Evolutionary conservation across 2,888 invertebrate species (phyloP).

Genomic region (Opisthograptis luteolata): DNA sequence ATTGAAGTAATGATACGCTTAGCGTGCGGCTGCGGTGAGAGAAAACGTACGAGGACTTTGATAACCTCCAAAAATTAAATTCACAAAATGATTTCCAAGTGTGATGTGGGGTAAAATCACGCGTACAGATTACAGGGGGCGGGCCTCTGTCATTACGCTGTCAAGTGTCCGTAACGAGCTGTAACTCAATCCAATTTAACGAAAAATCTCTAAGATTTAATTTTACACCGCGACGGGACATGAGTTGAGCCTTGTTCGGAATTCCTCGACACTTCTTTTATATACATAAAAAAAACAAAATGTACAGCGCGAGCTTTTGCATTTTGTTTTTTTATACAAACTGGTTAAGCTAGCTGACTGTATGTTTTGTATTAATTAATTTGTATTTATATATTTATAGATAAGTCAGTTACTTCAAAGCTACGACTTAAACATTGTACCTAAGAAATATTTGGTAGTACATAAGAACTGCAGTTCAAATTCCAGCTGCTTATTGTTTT

Average conservation of each 20-base stretch:
- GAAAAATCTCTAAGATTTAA: constrained; percentile 44
- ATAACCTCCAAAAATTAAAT: constrained; percentile 69
- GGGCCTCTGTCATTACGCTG: constrained; percentile 72
- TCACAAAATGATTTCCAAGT: constrained; percentile 70
- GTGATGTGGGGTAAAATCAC: constrained; percentile 76
- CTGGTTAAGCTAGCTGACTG: too few relatives aligned
- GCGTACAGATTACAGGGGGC: constrained; percentile 69
- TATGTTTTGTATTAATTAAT: too few relatives aligned
- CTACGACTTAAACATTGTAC: too few relatives aligned
- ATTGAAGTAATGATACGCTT: constrained; percentile 71
- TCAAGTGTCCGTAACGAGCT: constrained; percentile 65
- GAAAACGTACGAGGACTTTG: constrained; percentile 67
- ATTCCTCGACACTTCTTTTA: constrained; percentile 2
- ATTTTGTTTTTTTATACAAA: neutral
- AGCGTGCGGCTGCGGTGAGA: constrained; percentile 55
- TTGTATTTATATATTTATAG: too few relatives aligned
- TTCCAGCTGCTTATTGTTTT: too few relatives aligned
- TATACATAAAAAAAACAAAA: too few relatives aligned
- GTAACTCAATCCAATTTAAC: constrained; percentile 43
- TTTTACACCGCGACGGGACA: constrained; percentile 27
- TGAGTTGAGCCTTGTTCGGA: constrained; percentile 6
- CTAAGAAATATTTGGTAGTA: too few relatives aligned
- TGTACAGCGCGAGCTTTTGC: too few relatives aligned
- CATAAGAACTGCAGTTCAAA: too few relatives aligned
- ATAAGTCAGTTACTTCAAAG: too few relatives aligned